phyloP scores from a whole-genome alignment of 2,888 invertebrate genomes.

The Rhyacophila evoluta region DNA sequence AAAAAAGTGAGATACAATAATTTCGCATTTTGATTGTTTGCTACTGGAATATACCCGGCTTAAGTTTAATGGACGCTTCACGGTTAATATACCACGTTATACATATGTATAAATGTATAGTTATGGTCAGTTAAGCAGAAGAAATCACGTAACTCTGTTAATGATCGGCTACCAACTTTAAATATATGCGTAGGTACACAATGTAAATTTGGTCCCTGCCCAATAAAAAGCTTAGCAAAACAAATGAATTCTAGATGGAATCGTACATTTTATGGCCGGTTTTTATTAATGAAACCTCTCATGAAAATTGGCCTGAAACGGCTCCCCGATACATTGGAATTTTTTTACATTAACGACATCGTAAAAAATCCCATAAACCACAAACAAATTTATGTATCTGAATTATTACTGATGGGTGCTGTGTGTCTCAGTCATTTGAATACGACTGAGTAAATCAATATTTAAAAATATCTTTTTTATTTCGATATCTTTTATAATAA shows the following conservation, averaged over 20 bases:
- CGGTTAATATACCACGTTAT: too few relatives aligned
- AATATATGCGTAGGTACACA: too few relatives aligned
- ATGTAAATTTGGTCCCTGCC: not conserved
- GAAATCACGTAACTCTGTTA: too few relatives aligned
- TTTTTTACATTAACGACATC: not conserved
- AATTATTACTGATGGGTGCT: not conserved
- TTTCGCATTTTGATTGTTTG: too few relatives aligned
- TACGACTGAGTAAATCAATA: not conserved
- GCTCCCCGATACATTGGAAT: not conserved
- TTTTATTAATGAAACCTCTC: not conserved
- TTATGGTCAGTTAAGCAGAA: too few relatives aligned
- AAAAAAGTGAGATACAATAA: too few relatives aligned
- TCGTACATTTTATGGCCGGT: not conserved
- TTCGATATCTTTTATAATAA: too few relatives aligned
- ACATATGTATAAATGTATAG: too few relatives aligned
- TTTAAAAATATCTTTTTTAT: not conserved
- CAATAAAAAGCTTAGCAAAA: not conserved
- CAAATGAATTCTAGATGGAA: conserved; percentile 12
- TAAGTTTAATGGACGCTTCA: too few relatives aligned
- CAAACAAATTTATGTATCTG: conserved; percentile 8
- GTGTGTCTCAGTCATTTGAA: not conserved
- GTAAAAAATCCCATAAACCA: conserved; percentile 11
- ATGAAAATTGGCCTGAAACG: not conserved
- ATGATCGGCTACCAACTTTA: too few relatives aligned
- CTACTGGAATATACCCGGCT: too few relatives aligned